Evolutionary conservation across 2,113 vertebrate species (phyloP), one percentile per base, ranked within the genome.

Genomic region (Clarias batrachus): DNA sequence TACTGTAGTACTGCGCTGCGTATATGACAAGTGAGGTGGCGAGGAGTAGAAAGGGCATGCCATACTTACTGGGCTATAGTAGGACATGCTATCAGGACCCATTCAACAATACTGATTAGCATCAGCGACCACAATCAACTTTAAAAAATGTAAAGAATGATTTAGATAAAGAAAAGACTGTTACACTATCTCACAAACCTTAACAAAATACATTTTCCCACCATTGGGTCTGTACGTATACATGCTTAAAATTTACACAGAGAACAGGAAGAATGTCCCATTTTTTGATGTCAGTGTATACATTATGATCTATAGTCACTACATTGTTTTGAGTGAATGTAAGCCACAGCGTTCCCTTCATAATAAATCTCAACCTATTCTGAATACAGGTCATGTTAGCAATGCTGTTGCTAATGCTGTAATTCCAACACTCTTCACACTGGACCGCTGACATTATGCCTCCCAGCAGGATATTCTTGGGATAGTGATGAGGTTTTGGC

Each of bases 381-480:
- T 52, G 25, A 54, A 74, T 62, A 25, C 17, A 16, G 41, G 79
- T 52, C 56, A 63, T 54, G 79, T 74, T 59, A 73, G 25, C 62
- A 74, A 73, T 63, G 30, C 78, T 60, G 23, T 25, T 2, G n/a
- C n/a, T n/a, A n/a, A n/a, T 52, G 33, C 27, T 80, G 56, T 62
- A 57, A 74, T 71, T 30, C 54, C 54, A 21, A 3, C 30, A 56
- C 76, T 33, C 19, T 30, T 62, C 11, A 78, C n/a, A 87, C 84
- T 86, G 27, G 25, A 66, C 79, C 79, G n/a, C 89, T 87, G 83
- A 79, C 79, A 73, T 81, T 23, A 87, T 68, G 82, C 86, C 87
- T 88, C 30, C 86, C 76, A 87, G 73, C 82, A 81, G 80, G 89
- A 89, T 93, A 93, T 94, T 93, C 93, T 84, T 87, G 90, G 92